These are phyloP conservation scores for Montipora cactus DNA, from an alignment of 64 coral and sea anemone species.

Conservation along the genomic window DNA sequence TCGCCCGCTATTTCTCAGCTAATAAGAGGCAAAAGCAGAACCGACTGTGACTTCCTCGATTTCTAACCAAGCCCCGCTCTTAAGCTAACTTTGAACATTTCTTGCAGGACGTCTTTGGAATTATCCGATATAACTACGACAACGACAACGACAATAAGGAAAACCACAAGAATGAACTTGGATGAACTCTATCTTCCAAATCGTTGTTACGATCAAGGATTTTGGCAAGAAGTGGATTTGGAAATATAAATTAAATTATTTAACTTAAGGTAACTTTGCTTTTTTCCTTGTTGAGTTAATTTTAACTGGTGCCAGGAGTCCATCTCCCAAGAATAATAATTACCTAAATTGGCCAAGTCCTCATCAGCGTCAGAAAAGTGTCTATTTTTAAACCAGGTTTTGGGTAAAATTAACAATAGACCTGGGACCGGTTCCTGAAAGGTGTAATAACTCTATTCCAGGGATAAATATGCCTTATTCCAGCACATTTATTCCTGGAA, in stretches of 20 bases:
- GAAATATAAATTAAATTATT: slow-evolving; percentile 98
- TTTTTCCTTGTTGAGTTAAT: background rate
- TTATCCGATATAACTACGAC: slow-evolving; percentile 84
- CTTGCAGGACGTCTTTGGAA: slow-evolving; percentile 92
- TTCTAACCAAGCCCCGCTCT: background rate
- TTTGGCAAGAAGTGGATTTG: slow-evolving; percentile 97
- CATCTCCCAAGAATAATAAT: too few relatives aligned
- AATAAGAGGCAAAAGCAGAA: background rate
- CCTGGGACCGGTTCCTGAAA: too few relatives aligned
- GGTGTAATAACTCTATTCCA: too few relatives aligned
- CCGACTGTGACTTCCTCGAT: background rate
- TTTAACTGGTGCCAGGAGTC: background rate
- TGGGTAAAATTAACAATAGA: too few relatives aligned
- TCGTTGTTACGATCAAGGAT: slow-evolving; percentile 97
- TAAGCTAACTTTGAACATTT: slow-evolving; percentile 48
- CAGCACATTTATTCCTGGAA: too few relatives aligned
- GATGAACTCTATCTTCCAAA: slow-evolving; percentile 93
- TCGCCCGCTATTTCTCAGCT: background rate
- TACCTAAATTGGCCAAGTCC: too few relatives aligned
- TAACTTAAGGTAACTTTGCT: slow-evolving; percentile 67
- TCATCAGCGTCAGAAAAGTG: too few relatives aligned
- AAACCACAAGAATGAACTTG: slow-evolving; percentile 63
- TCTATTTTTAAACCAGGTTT: too few relatives aligned
- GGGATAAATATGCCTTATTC: too few relatives aligned
- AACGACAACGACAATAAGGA: background rate